Conservation (phyloP, 2,797 vertebrate species). For the Channallabes apus region DNA sequence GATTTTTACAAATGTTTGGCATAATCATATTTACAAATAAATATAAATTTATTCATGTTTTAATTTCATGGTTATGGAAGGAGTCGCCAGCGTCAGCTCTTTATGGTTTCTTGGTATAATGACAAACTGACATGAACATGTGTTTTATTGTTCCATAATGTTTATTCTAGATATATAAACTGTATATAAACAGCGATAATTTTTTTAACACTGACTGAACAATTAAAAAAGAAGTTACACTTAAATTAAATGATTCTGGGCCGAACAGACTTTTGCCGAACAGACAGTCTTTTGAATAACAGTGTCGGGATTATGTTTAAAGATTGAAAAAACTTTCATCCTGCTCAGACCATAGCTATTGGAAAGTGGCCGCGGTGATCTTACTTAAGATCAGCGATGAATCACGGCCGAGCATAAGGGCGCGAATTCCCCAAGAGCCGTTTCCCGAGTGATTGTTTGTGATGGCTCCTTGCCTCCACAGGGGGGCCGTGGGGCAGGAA, state of each 20-base stretch:
- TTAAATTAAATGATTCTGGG: too few species aligned
- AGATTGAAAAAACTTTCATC: conserved; percentile 34
- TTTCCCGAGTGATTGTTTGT: conserved; percentile 49
- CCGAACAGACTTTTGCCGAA: background rate
- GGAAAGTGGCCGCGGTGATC: conserved; percentile 35
- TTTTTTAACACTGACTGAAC: conserved; percentile 13
- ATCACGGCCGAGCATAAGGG: conserved; percentile 41
- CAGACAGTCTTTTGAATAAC: background rate
- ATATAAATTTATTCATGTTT: background rate
- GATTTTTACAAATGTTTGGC: too few species aligned
- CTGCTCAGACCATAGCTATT: conserved; percentile 40
- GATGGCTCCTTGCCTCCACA: conserved; percentile 55
- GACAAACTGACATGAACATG: background rate
- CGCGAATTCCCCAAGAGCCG: conserved; percentile 29
- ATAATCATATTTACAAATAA: too few species aligned
- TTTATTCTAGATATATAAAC: background rate
- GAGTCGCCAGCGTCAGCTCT: background rate
- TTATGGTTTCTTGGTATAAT: background rate
- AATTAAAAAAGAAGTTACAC: background rate
- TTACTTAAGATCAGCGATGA: conserved; percentile 46
- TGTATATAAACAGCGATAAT: background rate
- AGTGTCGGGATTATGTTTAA: conserved; percentile 14
- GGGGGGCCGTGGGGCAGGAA: conserved; percentile 48
- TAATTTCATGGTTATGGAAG: background rate
- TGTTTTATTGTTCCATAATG: background rate